phyloP scores from a whole-genome alignment of 1,140 invertebrate genomes.

The Drosophila neocordata region DNA sequence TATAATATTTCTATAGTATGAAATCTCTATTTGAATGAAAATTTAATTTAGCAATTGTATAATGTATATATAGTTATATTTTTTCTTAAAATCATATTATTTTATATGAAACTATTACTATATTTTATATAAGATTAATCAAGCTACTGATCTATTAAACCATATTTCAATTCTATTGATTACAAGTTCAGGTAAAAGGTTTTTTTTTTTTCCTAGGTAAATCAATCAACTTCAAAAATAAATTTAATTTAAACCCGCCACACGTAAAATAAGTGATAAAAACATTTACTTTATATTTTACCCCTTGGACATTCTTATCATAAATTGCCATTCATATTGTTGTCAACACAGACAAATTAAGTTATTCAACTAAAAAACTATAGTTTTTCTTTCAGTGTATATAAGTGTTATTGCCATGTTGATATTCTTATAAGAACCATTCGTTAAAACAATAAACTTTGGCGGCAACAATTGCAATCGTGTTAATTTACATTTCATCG shows the following conservation, averaged over 20 bases:
- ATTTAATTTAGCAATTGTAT: too few species aligned
- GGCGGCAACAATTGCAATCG: slow-evolving; percentile 3
- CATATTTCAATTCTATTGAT: too few species aligned
- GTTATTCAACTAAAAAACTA: background rate
- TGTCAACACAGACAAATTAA: background rate
- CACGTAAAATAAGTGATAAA: slow-evolving; percentile 2
- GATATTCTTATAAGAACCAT: background rate
- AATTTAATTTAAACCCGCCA: background rate
- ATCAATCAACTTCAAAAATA: background rate
- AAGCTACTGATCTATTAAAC: too few species aligned
- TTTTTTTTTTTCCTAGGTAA: background rate
- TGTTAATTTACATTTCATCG: slow-evolving; percentile 18
- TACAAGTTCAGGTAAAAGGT: too few species aligned
- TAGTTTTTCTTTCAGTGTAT: background rate
- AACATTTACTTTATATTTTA: background rate
- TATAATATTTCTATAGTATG: background rate
- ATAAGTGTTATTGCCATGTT: background rate
- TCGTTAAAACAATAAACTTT: slow-evolving; percentile 14
- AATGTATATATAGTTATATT: too few species aligned
- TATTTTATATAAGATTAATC: too few species aligned
- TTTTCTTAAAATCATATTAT: too few species aligned
- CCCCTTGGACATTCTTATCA: too few species aligned
- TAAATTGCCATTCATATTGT: background rate
- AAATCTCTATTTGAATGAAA: background rate
- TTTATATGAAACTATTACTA: too few species aligned